Conservation (phyloP, 1,140 invertebrate species). For the Maniola jurtina region DNA sequence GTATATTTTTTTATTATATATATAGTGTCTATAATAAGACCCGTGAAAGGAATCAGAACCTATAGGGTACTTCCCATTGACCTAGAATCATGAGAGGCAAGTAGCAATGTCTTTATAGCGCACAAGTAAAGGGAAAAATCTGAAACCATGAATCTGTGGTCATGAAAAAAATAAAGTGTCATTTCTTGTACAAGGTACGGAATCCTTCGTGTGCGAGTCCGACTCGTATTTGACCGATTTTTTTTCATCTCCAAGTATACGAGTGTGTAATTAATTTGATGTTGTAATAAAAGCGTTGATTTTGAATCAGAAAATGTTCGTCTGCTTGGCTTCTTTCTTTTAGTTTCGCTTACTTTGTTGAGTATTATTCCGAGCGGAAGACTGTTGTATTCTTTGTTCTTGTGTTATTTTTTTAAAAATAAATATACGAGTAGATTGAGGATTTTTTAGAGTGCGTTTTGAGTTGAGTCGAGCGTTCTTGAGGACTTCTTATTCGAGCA, state of each 20-base stretch:
- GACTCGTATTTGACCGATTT: no score
- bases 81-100: no score
- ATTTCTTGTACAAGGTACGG: no score
- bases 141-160: no score
- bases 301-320: background rate
- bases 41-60: no score
- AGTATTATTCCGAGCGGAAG: background rate
- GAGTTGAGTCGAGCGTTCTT: constrained; percentile 24
- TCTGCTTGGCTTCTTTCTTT: background rate
- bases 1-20: no score
- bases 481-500: constrained; percentile 55
- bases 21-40: no score
- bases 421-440: background rate
- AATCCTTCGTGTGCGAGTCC: no score
- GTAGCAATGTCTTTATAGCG: no score
- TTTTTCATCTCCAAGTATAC: background rate
- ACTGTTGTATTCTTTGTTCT: constrained; percentile 13
- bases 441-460: background rate
- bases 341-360: constrained; percentile 1
- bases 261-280: background rate
- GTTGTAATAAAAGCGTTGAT: background rate
- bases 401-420: constrained; percentile 4
- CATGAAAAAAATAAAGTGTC: no score
- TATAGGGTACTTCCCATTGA: no score
- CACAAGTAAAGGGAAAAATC: no score